phyloP scores from a whole-genome alignment of 2,113 vertebrate genomes.

The Saguinus midas region DNA sequence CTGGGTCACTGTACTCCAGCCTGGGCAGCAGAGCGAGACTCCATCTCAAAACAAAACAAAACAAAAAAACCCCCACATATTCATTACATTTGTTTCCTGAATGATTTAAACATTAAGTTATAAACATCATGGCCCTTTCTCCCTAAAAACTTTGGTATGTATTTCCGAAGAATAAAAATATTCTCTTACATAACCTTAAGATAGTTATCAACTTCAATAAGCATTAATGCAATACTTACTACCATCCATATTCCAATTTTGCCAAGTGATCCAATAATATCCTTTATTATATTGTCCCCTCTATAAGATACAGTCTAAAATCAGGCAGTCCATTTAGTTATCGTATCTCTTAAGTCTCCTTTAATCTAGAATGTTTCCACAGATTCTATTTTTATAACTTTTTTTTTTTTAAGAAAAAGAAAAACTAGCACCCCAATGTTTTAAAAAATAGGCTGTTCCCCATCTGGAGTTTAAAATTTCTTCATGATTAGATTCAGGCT shows the following conservation, averaged over 20 bases:
- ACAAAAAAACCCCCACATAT: no score
- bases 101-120: constrained; percentile 10
- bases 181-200: not conserved
- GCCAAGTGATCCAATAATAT: constrained; percentile 16
- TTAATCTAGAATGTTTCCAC: constrained; percentile 9
- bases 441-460: constrained; percentile 1
- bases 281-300: not conserved
- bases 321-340: not conserved
- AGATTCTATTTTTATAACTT: not conserved
- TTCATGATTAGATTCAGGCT: constrained; percentile 28
- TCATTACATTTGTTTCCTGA: not conserved
- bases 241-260: not conserved
- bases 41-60: no score
- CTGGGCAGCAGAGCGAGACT: no score
- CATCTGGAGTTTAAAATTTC: not conserved
- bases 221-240: not conserved
- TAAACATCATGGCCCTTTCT: not conserved
- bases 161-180: constrained; percentile 32
- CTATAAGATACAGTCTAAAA: not conserved
- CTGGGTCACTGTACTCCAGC: no score
- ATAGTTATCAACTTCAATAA: not conserved
- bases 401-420: not conserved
- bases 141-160: not conserved
- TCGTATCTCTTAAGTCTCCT: constrained; percentile 17
- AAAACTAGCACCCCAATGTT: not conserved